Conservation (phyloP, 2,113 vertebrate species). For the Lutjanus erythropterus region DNA sequence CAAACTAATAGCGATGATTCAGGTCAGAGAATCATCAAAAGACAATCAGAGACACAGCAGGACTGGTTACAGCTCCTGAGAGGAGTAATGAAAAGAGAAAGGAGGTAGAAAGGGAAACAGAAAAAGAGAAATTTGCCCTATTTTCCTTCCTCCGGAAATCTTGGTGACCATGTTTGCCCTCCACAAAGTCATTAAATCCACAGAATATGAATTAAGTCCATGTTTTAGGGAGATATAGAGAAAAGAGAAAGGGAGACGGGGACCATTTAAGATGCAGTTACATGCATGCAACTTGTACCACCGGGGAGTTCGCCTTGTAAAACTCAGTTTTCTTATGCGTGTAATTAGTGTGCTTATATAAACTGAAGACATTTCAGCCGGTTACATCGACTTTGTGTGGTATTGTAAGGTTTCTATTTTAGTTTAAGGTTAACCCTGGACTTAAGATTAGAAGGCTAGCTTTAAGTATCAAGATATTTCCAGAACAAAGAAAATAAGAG, state of each 20-base stretch:
- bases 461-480: constrained; percentile 8
- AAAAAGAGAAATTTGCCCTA: not conserved
- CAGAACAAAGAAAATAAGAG: constrained; percentile 4
- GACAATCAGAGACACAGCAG: not conserved
- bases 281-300: not conserved
- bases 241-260: not conserved
- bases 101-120: not conserved
- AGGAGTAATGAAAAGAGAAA: constrained; percentile 11
- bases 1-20: not conserved
- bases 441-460: not conserved
- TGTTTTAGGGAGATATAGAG: not conserved
- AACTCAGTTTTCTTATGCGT: not conserved
- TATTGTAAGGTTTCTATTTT: not conserved
- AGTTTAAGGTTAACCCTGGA: not conserved
- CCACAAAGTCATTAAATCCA: constrained; percentile 14
- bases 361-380: not conserved
- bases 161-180: constrained; percentile 3
- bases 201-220: not conserved
- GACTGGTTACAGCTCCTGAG: not conserved
- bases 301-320: not conserved
- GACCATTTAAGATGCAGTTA: not conserved
- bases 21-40: not conserved
- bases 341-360: constrained; percentile 13
- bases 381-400: not conserved
- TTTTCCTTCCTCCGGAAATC: constrained; percentile 1